Evolutionary conservation across 2,113 vertebrate species (phyloP).

Genomic region (Megaceryle maxima): DNA sequence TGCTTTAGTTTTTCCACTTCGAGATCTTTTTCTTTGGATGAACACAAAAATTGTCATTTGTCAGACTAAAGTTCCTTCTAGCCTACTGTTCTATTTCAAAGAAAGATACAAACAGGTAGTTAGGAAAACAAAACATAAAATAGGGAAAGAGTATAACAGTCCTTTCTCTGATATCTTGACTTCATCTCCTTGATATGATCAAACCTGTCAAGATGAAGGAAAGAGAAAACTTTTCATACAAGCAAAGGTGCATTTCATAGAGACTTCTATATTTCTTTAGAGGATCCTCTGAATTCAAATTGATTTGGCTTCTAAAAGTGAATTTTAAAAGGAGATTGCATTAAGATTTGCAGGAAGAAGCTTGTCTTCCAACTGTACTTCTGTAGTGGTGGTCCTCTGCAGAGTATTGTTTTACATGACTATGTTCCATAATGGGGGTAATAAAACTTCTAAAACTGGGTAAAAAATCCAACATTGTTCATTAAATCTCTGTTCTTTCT

Average conservation of each 20-base stretch:
- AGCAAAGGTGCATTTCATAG: background rate
- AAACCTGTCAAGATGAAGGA: background rate
- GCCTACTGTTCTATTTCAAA: background rate
- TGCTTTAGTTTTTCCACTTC: background rate
- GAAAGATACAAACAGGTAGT: background rate
- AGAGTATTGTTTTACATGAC: background rate
- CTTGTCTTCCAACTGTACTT: background rate
- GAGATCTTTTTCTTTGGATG: background rate
- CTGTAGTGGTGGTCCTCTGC: background rate
- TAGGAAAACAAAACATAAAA: background rate
- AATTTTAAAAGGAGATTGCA: background rate
- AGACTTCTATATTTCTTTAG: background rate
- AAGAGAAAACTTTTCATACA: background rate
- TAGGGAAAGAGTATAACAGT: background rate
- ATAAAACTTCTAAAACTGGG: background rate
- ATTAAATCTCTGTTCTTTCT: background rate
- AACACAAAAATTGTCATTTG: background rate
- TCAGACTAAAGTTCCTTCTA: background rate
- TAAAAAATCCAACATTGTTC: background rate
- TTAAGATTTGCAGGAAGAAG: background rate
- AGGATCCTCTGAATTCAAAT: background rate
- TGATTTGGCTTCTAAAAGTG: background rate
- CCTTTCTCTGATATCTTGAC: background rate
- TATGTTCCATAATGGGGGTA: background rate
- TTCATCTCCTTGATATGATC: background rate